Evolutionary conservation across 2,113 vertebrate species (phyloP).

Genomic region (Centrocercus urophasianus): DNA sequence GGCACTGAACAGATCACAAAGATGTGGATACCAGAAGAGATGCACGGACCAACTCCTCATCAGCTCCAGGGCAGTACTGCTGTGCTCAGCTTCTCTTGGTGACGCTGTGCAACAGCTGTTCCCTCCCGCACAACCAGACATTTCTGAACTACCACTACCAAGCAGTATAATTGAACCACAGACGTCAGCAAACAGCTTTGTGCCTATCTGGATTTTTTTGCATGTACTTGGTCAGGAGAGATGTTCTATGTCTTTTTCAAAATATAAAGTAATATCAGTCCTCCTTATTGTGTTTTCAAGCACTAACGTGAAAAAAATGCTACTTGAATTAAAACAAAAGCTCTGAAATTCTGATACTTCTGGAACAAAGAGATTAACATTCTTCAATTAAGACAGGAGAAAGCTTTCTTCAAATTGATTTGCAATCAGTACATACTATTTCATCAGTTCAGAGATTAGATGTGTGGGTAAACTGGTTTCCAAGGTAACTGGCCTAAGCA

Average conservation of each 20-base stretch:
- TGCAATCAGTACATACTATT: neutral
- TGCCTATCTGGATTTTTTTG: neutral
- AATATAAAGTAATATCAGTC: neutral
- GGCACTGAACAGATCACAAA: neutral
- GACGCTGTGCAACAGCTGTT: neutral
- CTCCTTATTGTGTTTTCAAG: neutral
- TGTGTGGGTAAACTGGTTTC: conserved; percentile 25
- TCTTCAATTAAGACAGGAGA: conserved; percentile 24
- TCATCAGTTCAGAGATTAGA: conserved; percentile 42
- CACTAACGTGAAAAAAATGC: neutral
- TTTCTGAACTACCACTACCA: neutral
- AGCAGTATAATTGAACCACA: neutral
- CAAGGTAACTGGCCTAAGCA: conserved; percentile 56
- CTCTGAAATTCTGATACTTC: neutral
- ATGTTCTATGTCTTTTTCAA: neutral
- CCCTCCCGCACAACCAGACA: neutral
- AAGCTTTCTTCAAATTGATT: conserved; percentile 24
- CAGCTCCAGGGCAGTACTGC: accelerated
- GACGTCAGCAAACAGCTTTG: neutral
- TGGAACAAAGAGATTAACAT: conserved; percentile 39
- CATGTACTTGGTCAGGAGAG: neutral
- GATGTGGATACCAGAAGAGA: neutral
- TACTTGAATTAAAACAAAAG: neutral
- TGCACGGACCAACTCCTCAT: neutral
- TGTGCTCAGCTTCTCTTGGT: neutral